Evolutionary conservation across 2,888 invertebrate genomes (phyloP).

Genomic region (Salticus scenicus): DNA sequence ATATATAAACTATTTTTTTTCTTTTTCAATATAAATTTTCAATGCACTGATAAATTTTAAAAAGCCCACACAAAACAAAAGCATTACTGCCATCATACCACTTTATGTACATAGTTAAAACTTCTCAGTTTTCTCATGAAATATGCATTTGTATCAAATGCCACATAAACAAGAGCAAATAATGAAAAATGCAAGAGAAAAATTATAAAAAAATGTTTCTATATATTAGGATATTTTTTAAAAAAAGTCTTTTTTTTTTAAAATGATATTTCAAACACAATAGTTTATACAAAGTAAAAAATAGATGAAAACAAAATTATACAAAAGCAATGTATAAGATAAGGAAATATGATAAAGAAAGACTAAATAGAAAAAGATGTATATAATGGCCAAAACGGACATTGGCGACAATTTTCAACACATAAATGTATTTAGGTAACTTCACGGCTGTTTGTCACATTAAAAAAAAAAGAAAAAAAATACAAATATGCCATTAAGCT

Average conservation of each 20-base stretch:
- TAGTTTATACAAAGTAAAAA: slow-evolving; percentile 30
- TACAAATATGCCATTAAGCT: slow-evolving; percentile 45
- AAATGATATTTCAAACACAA: slow-evolving; percentile 20
- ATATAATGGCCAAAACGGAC: slow-evolving; percentile 40
- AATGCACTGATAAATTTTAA: slow-evolving; percentile 19
- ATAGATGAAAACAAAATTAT: slow-evolving; percentile 43
- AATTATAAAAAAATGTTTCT: slow-evolving; percentile 23
- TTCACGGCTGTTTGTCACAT: slow-evolving; percentile 19
- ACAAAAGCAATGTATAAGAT: slow-evolving; percentile 22
- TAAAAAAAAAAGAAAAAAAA: slow-evolving; percentile 22
- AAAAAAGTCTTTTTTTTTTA: slow-evolving; percentile 10
- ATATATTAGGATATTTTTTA: not conserved
- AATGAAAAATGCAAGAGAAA: not conserved
- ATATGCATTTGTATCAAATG: not conserved
- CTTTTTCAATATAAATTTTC: slow-evolving; percentile 13
- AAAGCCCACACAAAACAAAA: slow-evolving; percentile 55
- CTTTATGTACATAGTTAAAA: slow-evolving; percentile 60
- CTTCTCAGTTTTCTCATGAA: slow-evolving; percentile 36
- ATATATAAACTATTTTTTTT: slow-evolving; percentile 13
- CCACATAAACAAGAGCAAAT: not conserved
- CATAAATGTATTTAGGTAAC: slow-evolving; percentile 23
- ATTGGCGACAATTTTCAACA: slow-evolving; percentile 28
- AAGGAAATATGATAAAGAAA: slow-evolving; percentile 37
- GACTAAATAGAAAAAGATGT: slow-evolving; percentile 39
- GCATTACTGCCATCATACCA: slow-evolving; percentile 45